Evolutionary conservation across 2,888 invertebrate genomes (phyloP).

Genomic region (Trilocha varians): DNA sequence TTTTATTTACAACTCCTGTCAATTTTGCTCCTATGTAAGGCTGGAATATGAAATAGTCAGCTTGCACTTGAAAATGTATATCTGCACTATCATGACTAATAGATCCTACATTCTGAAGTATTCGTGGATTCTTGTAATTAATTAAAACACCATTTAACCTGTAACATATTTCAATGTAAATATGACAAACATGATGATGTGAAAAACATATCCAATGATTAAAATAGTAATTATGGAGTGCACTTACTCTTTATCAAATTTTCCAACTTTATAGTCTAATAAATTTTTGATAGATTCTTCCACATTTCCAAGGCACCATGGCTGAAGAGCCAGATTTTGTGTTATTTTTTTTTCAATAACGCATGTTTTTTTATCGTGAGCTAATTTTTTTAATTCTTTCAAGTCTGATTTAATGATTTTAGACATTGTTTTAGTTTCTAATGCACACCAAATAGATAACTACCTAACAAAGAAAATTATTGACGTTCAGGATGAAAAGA

Average conservation of each 20-base stretch:
- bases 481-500: too few relatives aligned
- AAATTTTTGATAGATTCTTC: constrained; percentile 73
- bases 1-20: constrained; percentile 78
- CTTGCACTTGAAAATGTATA: constrained; percentile 78
- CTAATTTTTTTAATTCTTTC: constrained; percentile 67
- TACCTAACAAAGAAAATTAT: constrained; percentile 5
- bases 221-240: background rate
- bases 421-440: constrained; percentile 42
- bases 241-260: constrained; percentile 76
- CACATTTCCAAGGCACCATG: constrained; percentile 75
- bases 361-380: constrained; percentile 71
- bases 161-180: constrained; percentile 22
- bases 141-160: constrained; percentile 79
- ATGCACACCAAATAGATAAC: background rate
- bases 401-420: constrained; percentile 66
- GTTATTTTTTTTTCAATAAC: constrained; percentile 69
- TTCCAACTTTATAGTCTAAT: constrained; percentile 72
- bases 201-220: background rate
- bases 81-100: constrained; percentile 76
- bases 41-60: constrained; percentile 77
- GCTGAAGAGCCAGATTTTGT: constrained; percentile 75
- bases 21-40: constrained; percentile 75
- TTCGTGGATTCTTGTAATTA: constrained; percentile 77
- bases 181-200: background rate
- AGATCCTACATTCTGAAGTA: constrained; percentile 71